A percentile compares a stretch with the other conserved stretches of the same genome.
phyloP scores from a whole-genome alignment of 2,797 vertebrate species.

The Bovichtus variegatus region DNA sequence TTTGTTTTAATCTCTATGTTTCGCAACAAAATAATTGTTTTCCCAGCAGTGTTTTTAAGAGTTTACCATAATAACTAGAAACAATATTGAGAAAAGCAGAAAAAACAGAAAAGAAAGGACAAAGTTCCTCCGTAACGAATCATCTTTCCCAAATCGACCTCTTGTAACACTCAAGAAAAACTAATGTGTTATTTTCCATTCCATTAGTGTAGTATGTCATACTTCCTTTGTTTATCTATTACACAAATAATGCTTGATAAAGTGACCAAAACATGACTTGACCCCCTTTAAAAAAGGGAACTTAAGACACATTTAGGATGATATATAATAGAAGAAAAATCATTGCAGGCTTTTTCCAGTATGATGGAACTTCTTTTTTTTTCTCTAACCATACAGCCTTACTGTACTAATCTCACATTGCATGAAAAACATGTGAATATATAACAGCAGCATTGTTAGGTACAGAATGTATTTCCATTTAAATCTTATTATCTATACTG shows the following conservation, averaged over 20 bases:
- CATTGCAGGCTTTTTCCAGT: constrained; percentile 27
- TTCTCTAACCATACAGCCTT: neutral
- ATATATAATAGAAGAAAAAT: constrained; percentile 61
- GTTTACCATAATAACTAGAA: constrained; percentile 21
- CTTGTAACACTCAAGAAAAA: constrained; percentile 42
- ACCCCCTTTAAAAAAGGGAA: constrained; percentile 33
- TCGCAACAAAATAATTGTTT: constrained; percentile 35
- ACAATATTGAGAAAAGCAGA: constrained; percentile 20
- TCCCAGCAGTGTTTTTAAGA: constrained; percentile 20
- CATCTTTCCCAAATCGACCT: constrained; percentile 17
- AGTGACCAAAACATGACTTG: constrained; percentile 10
- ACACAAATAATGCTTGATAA: constrained; percentile 30
- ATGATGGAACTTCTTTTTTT: neutral
- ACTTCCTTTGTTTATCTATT: constrained; percentile 53
- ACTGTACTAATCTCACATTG: neutral
- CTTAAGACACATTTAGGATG: constrained; percentile 29
- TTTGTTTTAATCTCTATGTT: constrained; percentile 42
- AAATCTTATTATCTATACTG: neutral
- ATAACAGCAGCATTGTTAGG: neutral
- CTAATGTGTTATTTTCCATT: constrained; percentile 51
- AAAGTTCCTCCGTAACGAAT: constrained; percentile 4
- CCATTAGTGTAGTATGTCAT: constrained; percentile 31
- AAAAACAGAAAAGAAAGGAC: constrained; percentile 9
- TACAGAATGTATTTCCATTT: neutral
- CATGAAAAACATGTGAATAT: neutral